phyloP scores from a whole-genome alignment of 1,140 invertebrate genomes.

The Drosophila pachea region DNA sequence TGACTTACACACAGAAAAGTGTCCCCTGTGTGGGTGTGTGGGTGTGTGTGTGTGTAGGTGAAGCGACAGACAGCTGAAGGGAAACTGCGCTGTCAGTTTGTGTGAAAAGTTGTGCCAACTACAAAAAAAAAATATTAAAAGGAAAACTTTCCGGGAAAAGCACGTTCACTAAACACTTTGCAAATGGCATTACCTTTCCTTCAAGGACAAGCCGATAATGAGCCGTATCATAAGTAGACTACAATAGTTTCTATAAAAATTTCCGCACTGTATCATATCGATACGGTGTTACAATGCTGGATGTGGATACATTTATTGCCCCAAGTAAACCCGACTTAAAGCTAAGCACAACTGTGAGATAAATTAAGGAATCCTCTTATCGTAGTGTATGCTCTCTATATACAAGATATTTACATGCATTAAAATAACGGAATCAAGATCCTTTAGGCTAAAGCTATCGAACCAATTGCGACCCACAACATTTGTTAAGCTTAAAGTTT shows the following conservation, averaged over 20 bases:
- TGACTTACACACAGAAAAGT: slow-evolving; percentile 71
- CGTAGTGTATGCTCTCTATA: slow-evolving; percentile 15
- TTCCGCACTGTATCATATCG: no score
- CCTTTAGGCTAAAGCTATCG: slow-evolving; percentile 51
- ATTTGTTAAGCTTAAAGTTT: slow-evolving; percentile 31
- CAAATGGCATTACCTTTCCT: no score
- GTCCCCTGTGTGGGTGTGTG: slow-evolving; percentile 32
- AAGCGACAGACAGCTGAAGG: slow-evolving; percentile 22
- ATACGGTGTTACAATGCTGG: no score
- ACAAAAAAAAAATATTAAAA: slow-evolving; percentile 3
- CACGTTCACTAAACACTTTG: no score
- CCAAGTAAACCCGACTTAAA: neutral
- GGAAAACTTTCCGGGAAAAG: no score
- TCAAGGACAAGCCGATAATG: no score
- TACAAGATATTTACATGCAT: slow-evolving; percentile 48
- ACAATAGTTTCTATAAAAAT: no score
- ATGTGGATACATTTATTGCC: neutral
- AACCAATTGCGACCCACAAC: slow-evolving; percentile 12
- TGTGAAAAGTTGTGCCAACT: slow-evolving; percentile 25
- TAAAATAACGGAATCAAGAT: slow-evolving; percentile 15
- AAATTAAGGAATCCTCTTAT: slow-evolving; percentile 10
- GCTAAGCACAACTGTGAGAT: neutral
- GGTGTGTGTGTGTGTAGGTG: slow-evolving; percentile 30
- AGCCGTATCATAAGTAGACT: no score
- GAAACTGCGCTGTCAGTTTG: slow-evolving; percentile 36